These are phyloP conservation scores for Eclectus roratus DNA, from an alignment of 2,113 vertebrate species.

Conservation along the genomic window DNA sequence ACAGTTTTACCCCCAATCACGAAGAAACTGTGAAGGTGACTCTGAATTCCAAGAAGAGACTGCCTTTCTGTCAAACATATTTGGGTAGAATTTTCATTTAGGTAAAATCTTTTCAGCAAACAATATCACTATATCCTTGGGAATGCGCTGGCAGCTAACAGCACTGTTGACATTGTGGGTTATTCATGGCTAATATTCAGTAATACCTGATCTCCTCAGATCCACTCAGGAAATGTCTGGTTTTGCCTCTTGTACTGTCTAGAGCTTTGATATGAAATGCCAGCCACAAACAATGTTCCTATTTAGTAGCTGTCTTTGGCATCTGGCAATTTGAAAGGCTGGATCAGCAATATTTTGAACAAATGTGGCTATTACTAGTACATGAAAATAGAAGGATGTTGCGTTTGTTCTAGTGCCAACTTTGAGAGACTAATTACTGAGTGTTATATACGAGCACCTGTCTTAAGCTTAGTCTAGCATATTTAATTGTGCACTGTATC, in stretches of 20 bases:
- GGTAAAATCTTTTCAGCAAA: not conserved
- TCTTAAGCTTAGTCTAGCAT: not conserved
- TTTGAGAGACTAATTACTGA: not conserved
- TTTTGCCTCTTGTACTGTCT: not conserved
- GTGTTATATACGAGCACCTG: not conserved
- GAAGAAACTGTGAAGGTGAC: not conserved
- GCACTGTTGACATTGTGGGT: not conserved
- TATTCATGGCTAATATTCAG: not conserved
- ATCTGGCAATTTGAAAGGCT: not conserved
- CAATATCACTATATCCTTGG: not conserved
- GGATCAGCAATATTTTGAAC: not conserved
- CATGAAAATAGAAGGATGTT: not conserved
- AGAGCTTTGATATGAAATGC: not conserved
- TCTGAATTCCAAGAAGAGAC: not conserved
- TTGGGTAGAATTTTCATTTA: not conserved
- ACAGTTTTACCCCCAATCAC: not conserved
- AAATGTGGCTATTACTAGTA: not conserved
- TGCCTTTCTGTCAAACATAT: not conserved
- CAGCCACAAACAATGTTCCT: not conserved
- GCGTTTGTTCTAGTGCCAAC: not conserved
- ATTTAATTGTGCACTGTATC: not conserved
- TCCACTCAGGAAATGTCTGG: not conserved
- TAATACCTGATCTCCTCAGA: not conserved
- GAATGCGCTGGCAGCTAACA: not conserved
- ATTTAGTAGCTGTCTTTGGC: not conserved